Evolutionary conservation across 2,113 vertebrate genomes (phyloP).

Genomic region (Pachyramphus minor): DNA sequence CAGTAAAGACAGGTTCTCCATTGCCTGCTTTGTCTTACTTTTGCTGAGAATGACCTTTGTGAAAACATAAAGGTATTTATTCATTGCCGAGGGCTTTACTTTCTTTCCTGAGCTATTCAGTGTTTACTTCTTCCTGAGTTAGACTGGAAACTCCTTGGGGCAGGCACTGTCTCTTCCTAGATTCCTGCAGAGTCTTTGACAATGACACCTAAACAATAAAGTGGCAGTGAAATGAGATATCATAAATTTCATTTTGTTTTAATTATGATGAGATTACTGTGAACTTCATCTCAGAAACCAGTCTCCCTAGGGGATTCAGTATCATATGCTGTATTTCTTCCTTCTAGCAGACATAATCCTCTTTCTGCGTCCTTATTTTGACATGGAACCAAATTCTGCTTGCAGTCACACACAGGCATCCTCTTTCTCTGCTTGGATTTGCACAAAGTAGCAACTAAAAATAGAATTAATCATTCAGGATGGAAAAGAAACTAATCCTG

Average conservation of each 20-base stretch:
- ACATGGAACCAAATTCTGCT: slow-evolving; percentile 26
- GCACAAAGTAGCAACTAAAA: slow-evolving; percentile 1
- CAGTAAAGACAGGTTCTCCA: accelerated
- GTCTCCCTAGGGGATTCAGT: not conserved
- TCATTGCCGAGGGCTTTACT: not conserved
- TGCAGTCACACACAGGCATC: not conserved
- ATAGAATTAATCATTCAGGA: slow-evolving; percentile 22
- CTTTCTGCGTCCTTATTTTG: slow-evolving; percentile 20
- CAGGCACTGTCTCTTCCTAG: not conserved
- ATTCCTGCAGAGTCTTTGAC: not conserved
- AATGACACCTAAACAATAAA: slow-evolving; percentile 25
- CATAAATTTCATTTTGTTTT: slow-evolving; percentile 45
- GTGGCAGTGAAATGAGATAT: not conserved
- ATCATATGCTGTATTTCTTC: slow-evolving; percentile 11
- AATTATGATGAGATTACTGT: slow-evolving; percentile 50
- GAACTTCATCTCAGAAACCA: slow-evolving; percentile 24
- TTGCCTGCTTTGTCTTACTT: not conserved
- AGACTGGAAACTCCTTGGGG: not conserved
- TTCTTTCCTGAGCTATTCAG: not conserved
- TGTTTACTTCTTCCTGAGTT: not conserved
- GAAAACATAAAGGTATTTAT: not conserved
- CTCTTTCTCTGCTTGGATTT: slow-evolving; percentile 36
- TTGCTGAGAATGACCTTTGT: not conserved
- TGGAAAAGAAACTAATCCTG: not conserved
- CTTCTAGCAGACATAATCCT: slow-evolving; percentile 24